Conservation (phyloP, 2,797 vertebrate species). For the Megaceryle alcyon region DNA sequence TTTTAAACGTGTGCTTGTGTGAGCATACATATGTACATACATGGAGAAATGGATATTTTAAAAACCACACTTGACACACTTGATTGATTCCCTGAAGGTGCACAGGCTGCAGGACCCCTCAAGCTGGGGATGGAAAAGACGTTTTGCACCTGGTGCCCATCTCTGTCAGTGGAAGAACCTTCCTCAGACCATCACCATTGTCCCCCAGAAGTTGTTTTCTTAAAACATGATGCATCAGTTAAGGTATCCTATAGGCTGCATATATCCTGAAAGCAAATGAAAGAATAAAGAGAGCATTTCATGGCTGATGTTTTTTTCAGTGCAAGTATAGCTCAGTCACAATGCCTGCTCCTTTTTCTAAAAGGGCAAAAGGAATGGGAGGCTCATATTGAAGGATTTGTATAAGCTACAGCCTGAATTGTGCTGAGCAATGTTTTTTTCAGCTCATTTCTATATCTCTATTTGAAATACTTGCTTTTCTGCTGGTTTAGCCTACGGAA, state of each 20-base stretch:
- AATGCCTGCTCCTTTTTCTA: not conserved
- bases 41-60: not conserved
- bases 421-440: not conserved
- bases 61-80: not conserved
- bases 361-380: not conserved
- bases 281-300: not conserved
- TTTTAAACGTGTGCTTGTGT: not conserved
- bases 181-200: not conserved
- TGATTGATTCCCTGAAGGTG: not conserved
- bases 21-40: fast-evolving
- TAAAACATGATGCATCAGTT: not conserved
- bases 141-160: not conserved
- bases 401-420: not conserved
- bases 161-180: not conserved
- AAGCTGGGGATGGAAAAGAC: not conserved
- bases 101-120: not conserved
- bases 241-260: not conserved
- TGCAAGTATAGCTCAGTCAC: not conserved
- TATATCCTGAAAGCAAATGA: not conserved
- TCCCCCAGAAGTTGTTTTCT: not conserved
- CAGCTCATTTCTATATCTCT: not conserved
- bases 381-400: not conserved
- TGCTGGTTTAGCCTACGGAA: not conserved
- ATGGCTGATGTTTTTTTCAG: not conserved
- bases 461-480: not conserved